Evolutionary conservation across 2,113 vertebrate species (phyloP).

Genomic region (Tympanuchus pallidicinctus): DNA sequence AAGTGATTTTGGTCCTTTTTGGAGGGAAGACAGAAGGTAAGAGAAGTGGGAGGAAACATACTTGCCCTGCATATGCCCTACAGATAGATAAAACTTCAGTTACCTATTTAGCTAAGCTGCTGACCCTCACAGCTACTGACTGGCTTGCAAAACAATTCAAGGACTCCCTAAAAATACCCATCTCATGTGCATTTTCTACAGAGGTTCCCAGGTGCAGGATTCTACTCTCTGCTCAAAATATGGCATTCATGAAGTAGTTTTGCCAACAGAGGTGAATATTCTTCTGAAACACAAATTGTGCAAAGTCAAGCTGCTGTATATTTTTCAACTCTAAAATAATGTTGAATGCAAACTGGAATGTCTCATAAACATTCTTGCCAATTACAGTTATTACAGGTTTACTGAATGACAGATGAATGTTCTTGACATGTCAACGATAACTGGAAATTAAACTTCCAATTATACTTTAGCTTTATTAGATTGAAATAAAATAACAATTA

Average conservation of each 20-base stretch:
- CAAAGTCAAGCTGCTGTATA: not conserved
- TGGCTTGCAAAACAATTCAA: not conserved
- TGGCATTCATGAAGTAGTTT: not conserved
- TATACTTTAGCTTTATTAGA: not conserved
- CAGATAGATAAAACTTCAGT: not conserved
- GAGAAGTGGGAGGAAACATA: not conserved
- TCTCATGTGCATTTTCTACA: not conserved
- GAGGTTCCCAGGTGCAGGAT: not conserved
- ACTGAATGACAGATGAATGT: not conserved
- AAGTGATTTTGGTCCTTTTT: not conserved
- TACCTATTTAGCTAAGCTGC: not conserved
- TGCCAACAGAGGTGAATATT: not conserved
- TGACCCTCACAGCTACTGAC: not conserved
- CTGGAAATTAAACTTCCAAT: not conserved
- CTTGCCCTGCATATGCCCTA: not conserved
- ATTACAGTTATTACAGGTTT: not conserved
- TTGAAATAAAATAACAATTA: not conserved
- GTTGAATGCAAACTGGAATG: not conserved
- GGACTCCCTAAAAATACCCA: not conserved
- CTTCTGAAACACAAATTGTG: not conserved
- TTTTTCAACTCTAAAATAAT: not conserved
- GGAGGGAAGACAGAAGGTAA: not conserved
- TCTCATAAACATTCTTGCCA: not conserved
- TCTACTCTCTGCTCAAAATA: not conserved
- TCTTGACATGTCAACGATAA: not conserved